These are phyloP conservation scores for Xyrichtys novacula DNA, from an alignment of 2,797 vertebrate genomes.

Conservation along the genomic window DNA sequence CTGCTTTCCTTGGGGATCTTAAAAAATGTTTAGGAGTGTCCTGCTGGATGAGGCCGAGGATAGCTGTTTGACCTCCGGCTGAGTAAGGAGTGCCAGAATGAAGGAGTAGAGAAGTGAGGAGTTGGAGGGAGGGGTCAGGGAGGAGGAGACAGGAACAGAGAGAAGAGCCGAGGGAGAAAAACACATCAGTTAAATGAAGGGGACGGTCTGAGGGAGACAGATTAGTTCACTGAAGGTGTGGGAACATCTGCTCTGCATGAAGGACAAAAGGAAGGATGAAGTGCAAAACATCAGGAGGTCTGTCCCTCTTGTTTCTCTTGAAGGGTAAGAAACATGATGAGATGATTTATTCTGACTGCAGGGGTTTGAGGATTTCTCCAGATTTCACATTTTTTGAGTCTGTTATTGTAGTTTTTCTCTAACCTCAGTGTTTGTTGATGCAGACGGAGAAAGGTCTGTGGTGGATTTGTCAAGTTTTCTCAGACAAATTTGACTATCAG, in stretches of 20 bases:
- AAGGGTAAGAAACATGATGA: slow-evolving; percentile 50
- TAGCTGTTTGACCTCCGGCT: slow-evolving; percentile 31
- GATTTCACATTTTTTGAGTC: neutral
- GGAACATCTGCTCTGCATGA: neutral
- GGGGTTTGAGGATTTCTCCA: neutral
- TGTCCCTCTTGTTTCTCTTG: slow-evolving; percentile 18
- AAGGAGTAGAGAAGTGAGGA: slow-evolving; percentile 11
- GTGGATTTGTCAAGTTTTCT: neutral
- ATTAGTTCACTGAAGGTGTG: neutral
- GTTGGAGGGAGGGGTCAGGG: slow-evolving; percentile 16
- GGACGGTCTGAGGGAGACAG: neutral
- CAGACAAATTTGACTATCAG: neutral
- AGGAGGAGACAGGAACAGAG: slow-evolving; percentile 14
- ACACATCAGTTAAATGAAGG: slow-evolving; percentile 8
- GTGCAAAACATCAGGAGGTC: slow-evolving; percentile 40
- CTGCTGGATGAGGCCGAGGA: slow-evolving; percentile 8
- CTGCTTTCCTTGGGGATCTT: slow-evolving; percentile 6
- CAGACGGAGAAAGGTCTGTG: neutral
- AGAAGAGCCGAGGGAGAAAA: slow-evolving; percentile 9
- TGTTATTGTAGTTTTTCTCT: neutral
- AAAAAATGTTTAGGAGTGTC: slow-evolving; percentile 11
- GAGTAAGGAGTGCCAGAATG: slow-evolving; percentile 20
- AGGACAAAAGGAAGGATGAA: slow-evolving; percentile 40
- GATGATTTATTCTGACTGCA: neutral
- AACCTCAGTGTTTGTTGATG: neutral